Base-by-base conservation (phyloP, 2,888 invertebrate genomes). In the Acleris cristana region DNA sequence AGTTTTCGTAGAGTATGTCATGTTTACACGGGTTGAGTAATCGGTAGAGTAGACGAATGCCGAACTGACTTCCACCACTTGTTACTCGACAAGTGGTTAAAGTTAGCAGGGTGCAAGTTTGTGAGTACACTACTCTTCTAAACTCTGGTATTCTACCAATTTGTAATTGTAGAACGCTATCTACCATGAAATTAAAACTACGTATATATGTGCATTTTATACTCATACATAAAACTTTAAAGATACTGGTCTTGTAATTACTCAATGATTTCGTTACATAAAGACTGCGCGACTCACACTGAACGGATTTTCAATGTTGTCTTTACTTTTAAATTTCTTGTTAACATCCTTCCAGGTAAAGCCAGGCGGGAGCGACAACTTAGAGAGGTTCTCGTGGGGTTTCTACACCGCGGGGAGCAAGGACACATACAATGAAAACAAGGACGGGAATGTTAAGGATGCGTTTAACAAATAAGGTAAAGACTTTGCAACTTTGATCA, bases 271-370 rank as follows among this genome's bases (percentile, higher is more conserved):
- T 10, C 14, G 18, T 14, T 19, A 53, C 2, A 56, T 44, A 44
- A 34, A 19, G 44, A 44, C 40, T 44, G 70, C 72, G 69, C 74
- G 73, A 89, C 89, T 90, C 87, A 90, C 89, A 79, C 84, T 82
- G 77, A 79, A 79, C 74, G 83, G 82, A 81, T 83, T 83, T 81
- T 88, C 86, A 84, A 83, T 78, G 78, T 79, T 77, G 76, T 83
- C 83, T 83, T 84, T 87, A 83, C 79, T 84, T 86, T 86, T 88
- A 80, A 77, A 77, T 81, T 84, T 88, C 87, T 87, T 90, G 85
- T 82, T 84, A 80, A 86, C 80, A 74, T 90, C 89, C 86, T 87
- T 89, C 90, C 90, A 90, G 69, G 87, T 85, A 84, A 89, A 89
- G 78, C 90, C 90, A 76, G 89, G 88, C 79, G 89, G 88, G 73